Evolutionary conservation across 2,888 invertebrate species (phyloP).

Genomic region (Itoplectis maculator): DNA sequence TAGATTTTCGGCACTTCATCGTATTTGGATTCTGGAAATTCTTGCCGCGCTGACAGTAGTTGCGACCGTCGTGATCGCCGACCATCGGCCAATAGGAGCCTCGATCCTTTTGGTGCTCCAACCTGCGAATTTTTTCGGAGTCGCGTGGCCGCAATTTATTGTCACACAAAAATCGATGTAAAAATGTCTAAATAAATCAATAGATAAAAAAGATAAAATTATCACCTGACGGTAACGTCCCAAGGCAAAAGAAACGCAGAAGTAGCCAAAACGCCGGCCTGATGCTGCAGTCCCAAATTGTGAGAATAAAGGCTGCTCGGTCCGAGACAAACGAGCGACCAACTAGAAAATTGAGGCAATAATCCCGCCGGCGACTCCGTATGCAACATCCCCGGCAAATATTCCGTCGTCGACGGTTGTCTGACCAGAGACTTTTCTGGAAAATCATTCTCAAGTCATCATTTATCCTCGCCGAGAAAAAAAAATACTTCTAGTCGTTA

Average conservation of each 20-base stretch:
- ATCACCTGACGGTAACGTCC: conserved; percentile 91
- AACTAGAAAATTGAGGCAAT: conserved; percentile 95
- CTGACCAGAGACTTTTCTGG: conserved; percentile 87
- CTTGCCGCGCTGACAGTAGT: conserved; percentile 79
- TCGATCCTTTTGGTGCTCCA: conserved; percentile 84
- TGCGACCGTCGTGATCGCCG: conserved; percentile 79
- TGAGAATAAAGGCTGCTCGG: conserved; percentile 96
- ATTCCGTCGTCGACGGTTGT: conserved; percentile 94
- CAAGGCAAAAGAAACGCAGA: conserved; percentile 97
- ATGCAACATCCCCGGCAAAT: conserved; percentile 96
- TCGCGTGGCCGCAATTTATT: conserved; percentile 3
- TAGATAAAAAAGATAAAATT: neutral
- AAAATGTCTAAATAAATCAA: neutral
- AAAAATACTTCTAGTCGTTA: conserved; percentile 59
- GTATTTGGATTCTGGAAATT: conserved; percentile 81
- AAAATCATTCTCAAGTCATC: conserved; percentile 34
- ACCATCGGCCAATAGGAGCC: conserved; percentile 83
- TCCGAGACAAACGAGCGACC: conserved; percentile 96
- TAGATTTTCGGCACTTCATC: conserved; percentile 83
- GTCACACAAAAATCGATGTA: too few species aligned
- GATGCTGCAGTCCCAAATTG: conserved; percentile 93
- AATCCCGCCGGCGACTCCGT: conserved; percentile 90
- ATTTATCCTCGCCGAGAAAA: conserved; percentile 16
- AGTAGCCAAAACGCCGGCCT: conserved; percentile 95
- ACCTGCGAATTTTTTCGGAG: conserved; percentile 69